Conservation (phyloP, 2,888 invertebrate species). For the Heliconius charithonia region DNA sequence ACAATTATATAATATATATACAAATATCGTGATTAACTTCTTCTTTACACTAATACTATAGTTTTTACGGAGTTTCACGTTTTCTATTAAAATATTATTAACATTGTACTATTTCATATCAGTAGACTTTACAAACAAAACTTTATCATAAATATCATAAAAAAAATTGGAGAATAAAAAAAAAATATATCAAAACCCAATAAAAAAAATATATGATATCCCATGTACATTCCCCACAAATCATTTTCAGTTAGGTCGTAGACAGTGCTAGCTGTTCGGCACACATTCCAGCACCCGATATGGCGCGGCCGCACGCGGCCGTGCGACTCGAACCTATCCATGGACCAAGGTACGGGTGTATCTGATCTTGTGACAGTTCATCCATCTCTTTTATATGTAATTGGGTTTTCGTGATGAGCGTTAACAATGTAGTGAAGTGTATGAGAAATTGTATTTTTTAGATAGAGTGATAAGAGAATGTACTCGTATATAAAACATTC, state of each 20-base stretch:
- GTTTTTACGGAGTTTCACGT: not conserved
- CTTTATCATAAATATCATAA: no score
- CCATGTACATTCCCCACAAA: conserved; percentile 28
- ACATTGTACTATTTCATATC: no score
- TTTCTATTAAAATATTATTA: not conserved
- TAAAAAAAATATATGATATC: not conserved
- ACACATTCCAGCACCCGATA: conserved; percentile 77
- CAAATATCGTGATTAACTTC: not conserved
- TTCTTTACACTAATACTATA: not conserved
- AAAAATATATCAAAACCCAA: not conserved
- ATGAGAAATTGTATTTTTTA: conserved; percentile 31
- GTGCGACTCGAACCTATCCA: conserved; percentile 61
- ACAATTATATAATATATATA: not conserved
- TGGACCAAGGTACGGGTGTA: conserved; percentile 36
- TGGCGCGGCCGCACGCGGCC: conserved; percentile 71
- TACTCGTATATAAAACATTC: no score
- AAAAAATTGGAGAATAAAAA: not conserved
- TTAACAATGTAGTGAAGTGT: conserved; percentile 26
- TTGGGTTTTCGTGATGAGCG: conserved; percentile 44
- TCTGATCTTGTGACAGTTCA: conserved; percentile 51
- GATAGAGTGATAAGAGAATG: not conserved
- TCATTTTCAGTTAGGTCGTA: conserved; percentile 45
- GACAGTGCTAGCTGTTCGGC: conserved; percentile 71
- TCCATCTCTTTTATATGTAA: conserved; percentile 46
- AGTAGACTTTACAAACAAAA: no score